phyloP scores from a whole-genome alignment of 2,888 invertebrate species.

The Stegophylla sp. region DNA sequence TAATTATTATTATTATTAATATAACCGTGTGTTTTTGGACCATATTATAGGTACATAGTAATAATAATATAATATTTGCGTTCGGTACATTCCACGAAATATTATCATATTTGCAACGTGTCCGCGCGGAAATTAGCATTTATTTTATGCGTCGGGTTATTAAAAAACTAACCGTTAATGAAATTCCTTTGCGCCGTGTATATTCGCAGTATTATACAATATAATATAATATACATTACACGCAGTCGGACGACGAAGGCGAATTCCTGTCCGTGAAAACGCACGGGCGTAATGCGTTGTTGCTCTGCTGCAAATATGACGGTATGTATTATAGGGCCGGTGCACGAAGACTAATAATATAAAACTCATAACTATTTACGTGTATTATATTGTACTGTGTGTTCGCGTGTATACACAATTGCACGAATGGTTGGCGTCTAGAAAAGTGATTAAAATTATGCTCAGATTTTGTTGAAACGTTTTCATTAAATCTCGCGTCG shows the following conservation, averaged over 20 bases:
- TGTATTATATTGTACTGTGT: no score
- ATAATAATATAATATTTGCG: background rate
- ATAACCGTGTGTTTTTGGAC: no score
- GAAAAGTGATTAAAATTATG: slow-evolving; percentile 32
- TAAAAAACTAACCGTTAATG: slow-evolving; percentile 1
- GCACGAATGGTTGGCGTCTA: background rate
- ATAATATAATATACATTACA: no score
- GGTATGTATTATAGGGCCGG: no score
- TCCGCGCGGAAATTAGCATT: background rate
- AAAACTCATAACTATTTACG: background rate
- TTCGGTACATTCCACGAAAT: background rate
- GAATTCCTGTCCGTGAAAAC: no score
- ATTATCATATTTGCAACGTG: background rate
- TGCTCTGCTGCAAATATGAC: no score
- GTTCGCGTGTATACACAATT: background rate
- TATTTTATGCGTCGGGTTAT: background rate
- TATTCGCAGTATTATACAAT: no score
- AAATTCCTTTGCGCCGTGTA: slow-evolving; percentile 17
- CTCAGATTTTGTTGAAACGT: background rate
- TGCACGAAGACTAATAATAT: background rate
- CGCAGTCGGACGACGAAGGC: no score
- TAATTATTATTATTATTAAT: no score
- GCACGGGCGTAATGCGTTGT: background rate
- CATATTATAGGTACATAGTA: no score
- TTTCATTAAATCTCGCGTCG: slow-evolving; percentile 21